Percentiles rank a stretch among this genome's conserved stretches.
Conservation (phyloP, 2,797 vertebrate species). For the Lerista edwardsae region DNA sequence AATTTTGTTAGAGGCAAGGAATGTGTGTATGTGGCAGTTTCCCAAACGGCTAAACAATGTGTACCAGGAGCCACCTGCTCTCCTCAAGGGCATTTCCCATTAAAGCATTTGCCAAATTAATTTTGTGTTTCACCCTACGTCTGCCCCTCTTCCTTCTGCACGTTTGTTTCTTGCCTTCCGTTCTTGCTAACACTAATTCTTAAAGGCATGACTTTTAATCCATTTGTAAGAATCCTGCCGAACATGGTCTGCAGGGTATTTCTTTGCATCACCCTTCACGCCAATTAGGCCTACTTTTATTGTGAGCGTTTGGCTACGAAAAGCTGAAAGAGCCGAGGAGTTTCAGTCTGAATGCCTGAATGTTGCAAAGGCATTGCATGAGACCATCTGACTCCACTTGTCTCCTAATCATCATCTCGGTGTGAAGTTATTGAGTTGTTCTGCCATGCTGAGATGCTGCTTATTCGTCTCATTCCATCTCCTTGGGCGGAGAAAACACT, state of each 20-base stretch:
- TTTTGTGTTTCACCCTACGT: slow-evolving; percentile 44
- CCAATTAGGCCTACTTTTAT: slow-evolving; percentile 65
- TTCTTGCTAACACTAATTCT: slow-evolving; percentile 41
- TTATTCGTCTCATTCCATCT: slow-evolving; percentile 37
- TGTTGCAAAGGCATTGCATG: slow-evolving; percentile 46
- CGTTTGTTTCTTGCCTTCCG: slow-evolving; percentile 27
- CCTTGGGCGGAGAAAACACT: neutral
- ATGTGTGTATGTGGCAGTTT: slow-evolving; percentile 26
- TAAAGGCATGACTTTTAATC: slow-evolving; percentile 34
- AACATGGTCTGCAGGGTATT: neutral
- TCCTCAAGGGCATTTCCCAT: slow-evolving; percentile 59
- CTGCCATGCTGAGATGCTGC: slow-evolving; percentile 18
- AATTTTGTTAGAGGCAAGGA: slow-evolving; percentile 40
- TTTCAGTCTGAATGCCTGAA: slow-evolving; percentile 56
- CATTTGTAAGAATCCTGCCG: slow-evolving; percentile 28
- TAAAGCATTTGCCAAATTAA: slow-evolving; percentile 59
- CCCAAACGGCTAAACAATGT: slow-evolving; percentile 27
- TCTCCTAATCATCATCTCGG: slow-evolving; percentile 51
- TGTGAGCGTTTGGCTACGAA: slow-evolving; percentile 54
- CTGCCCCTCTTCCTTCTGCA: slow-evolving; percentile 50
- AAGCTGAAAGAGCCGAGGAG: slow-evolving; percentile 52
- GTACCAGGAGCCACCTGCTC: slow-evolving; percentile 62
- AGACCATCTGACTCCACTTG: slow-evolving; percentile 55
- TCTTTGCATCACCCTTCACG: slow-evolving; percentile 38
- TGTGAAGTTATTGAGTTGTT: slow-evolving; percentile 43